Evolutionary conservation across 2,797 vertebrate genomes (phyloP).

Genomic region (Lutjanus argentimaculatus): DNA sequence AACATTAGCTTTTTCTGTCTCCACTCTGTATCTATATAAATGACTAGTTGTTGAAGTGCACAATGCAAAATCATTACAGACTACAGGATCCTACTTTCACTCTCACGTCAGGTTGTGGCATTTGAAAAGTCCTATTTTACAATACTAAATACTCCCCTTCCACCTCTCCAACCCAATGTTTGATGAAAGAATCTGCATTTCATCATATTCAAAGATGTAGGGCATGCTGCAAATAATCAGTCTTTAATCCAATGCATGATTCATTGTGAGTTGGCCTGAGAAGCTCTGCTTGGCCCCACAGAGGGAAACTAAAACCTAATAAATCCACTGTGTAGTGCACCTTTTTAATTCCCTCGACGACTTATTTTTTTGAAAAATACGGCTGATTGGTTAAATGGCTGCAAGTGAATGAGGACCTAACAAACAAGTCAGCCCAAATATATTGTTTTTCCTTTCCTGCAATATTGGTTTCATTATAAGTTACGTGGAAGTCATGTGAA

Average conservation of each 20-base stretch:
- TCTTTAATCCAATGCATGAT: conserved; percentile 49
- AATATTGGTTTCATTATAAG: conserved; percentile 2
- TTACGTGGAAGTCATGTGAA: conserved; percentile 18
- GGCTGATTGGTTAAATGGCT: conserved; percentile 22
- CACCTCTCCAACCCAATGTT: neutral
- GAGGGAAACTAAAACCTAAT: conserved; percentile 24
- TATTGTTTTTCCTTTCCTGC: conserved; percentile 8
- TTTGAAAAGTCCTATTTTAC: neutral
- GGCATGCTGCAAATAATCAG: conserved; percentile 44
- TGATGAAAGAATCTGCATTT: conserved; percentile 1
- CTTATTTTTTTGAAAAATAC: conserved; percentile 6
- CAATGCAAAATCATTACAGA: conserved; percentile 18
- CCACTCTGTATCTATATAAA: neutral
- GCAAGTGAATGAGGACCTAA: conserved; percentile 3
- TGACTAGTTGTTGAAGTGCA: conserved; percentile 20
- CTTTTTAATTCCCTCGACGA: conserved; percentile 16
- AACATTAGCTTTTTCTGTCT: conserved; percentile 1
- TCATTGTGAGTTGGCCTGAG: conserved; percentile 33
- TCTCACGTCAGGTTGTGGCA: neutral
- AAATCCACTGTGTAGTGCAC: conserved; percentile 21
- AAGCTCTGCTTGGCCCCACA: conserved; percentile 15
- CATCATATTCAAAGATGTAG: conserved; percentile 42
- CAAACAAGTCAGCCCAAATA: neutral
- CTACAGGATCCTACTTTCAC: neutral
- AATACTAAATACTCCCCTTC: neutral